Base-by-base conservation (phyloP, 2,113 vertebrate genomes). In the Phalacrocorax pelagicus region DNA sequence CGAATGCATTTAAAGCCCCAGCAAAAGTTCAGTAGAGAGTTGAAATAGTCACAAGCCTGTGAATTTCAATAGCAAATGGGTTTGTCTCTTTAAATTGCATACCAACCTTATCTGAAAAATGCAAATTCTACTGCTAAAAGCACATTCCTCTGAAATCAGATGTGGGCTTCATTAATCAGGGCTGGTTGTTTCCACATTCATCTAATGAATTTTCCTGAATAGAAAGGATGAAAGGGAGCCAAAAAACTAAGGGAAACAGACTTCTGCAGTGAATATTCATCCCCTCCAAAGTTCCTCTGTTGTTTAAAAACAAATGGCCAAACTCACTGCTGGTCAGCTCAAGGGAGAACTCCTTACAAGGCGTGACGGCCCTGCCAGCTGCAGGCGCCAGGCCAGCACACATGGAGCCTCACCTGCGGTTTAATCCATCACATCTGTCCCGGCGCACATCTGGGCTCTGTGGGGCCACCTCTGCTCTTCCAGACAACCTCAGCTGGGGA, bases 71-170 rank as follows among this genome's bases (percentile, higher is more conserved):
- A 80, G 46, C 62, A 91, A 90, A 91, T 88, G 67, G 74, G 30
- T 90, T 96, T 90, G 62, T 87, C 78, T 95, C 91, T 84, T 86
- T 80, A 90, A 84, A 87, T 70, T 90, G 80, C 97, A 94, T 97
- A 95, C 93, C 96, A 81, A 18, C 67, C 79, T 96, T 96, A 96
- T 92, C 97, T 96, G 78, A 93, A 90, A 97, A 94, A 96, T 95
- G 89, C 86, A 96, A 95, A 95, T 96, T 93, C 55, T 95, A 74
- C 70, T 92, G 74, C 81, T 96, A 81, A 94, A 96, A 96, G 87
- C 79, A 94, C 97, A 96, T 97, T 96, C 97, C 94, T 93, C 78
- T 90, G 62, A 90, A 96, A 90, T 95, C 71, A 94, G 85, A 96
- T 90, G 40, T 51, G 21, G 42, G 66, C 66, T 92, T 94, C 84